These are phyloP conservation scores for Zaprionus tsacasi DNA, from an alignment of 1,140 invertebrate genomes.

Conservation along the genomic window DNA sequence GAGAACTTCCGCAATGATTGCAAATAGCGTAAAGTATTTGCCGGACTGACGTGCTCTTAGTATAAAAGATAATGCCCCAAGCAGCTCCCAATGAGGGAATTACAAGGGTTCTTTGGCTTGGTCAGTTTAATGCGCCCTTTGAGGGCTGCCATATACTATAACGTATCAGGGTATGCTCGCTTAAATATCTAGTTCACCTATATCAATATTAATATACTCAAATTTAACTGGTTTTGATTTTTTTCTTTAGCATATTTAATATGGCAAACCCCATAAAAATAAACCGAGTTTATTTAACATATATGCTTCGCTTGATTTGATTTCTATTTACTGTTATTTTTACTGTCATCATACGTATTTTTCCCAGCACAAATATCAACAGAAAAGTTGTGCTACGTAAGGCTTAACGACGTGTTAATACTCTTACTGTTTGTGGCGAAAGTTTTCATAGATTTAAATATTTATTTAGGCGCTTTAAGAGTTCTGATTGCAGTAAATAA, in stretches of 20 bases:
- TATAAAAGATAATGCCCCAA: neutral
- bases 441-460: too few species aligned
- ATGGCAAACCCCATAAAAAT: neutral
- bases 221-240: neutral
- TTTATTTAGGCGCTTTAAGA: too few species aligned
- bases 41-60: neutral
- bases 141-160: neutral
- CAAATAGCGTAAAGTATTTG: constrained; percentile 21
- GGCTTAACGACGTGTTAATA: too few species aligned
- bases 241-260: neutral
- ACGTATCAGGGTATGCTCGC: neutral
- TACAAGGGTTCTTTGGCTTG: neutral
- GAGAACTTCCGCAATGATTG: constrained; percentile 65
- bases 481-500: too few species aligned
- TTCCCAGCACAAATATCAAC: constrained; percentile 49
- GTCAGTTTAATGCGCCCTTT: neutral
- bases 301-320: constrained; percentile 3
- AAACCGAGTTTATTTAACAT: neutral
- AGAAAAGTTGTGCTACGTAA: constrained; percentile 34
- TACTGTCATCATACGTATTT: constrained; percentile 17
- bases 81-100: neutral
- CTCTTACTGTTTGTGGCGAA: too few species aligned
- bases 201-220: neutral
- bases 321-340: constrained; percentile 28
- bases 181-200: neutral